These are phyloP conservation scores for Cephalotes varians DNA, from an alignment of 2,888 invertebrate species.

Conservation along the genomic window DNA sequence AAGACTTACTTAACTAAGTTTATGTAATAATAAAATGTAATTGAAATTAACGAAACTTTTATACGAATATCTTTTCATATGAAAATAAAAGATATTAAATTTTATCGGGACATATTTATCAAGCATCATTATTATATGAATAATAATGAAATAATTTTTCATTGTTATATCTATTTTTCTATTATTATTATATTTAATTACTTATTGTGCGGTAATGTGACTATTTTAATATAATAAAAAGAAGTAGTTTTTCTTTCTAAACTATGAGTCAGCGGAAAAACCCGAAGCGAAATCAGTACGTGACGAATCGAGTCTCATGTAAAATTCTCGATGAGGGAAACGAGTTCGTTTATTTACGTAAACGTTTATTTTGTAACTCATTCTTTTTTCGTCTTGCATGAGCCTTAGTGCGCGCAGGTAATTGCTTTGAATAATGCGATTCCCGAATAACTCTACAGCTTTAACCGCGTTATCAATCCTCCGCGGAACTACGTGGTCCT, in stretches of 20 bases:
- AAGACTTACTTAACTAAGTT: not conserved
- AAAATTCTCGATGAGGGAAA: not conserved
- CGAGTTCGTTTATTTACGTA: no score
- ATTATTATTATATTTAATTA: no score
- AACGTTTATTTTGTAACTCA: constrained; percentile 10
- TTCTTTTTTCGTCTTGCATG: not conserved
- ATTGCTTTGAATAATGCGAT: constrained; percentile 42
- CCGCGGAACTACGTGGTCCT: constrained; percentile 38
- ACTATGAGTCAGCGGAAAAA: not conserved
- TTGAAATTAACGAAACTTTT: not conserved
- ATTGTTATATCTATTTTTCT: not conserved
- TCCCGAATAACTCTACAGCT: constrained; percentile 34
- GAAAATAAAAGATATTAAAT: not conserved
- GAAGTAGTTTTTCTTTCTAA: not conserved
- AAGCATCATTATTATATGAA: not conserved
- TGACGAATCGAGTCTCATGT: not conserved
- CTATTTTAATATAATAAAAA: not conserved
- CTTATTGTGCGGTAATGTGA: not conserved
- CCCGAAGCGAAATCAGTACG: not conserved
- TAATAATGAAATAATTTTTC: not conserved
- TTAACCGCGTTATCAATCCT: constrained; percentile 54
- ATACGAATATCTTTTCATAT: not conserved
- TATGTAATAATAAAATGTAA: constrained; percentile 4
- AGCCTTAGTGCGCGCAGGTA: constrained; percentile 12
- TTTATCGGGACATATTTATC: not conserved